Percentiles rank a stretch among this genome's conserved stretches.
Evolutionary conservation across 2,888 invertebrate genomes (phyloP).

Genomic region (Drosophila merina): DNA sequence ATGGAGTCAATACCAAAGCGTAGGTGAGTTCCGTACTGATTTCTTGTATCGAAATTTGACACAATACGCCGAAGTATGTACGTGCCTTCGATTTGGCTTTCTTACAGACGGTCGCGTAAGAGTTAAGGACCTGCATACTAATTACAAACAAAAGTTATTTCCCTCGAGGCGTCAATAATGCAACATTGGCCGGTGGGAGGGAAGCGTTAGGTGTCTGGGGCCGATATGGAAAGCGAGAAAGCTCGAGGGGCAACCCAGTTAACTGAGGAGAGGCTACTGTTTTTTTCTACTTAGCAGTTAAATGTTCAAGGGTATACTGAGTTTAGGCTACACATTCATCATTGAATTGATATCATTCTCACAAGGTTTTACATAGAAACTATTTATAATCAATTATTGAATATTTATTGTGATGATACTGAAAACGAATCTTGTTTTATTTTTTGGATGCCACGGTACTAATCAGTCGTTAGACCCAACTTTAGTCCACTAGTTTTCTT

Average conservation of each 20-base stretch:
- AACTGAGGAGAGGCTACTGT: slow-evolving; percentile 56
- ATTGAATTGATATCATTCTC: no score
- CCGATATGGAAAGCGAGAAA: slow-evolving; percentile 78
- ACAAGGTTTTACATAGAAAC: no score
- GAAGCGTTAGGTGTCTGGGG: slow-evolving; percentile 31
- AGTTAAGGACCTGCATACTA: slow-evolving; percentile 69
- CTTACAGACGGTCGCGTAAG: slow-evolving; percentile 67
- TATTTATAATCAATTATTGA: no score
- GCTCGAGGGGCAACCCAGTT: slow-evolving; percentile 72
- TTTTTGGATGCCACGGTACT: slow-evolving; percentile 1
- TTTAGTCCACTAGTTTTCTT: slow-evolving; percentile 23
- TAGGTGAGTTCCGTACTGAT: slow-evolving; percentile 79
- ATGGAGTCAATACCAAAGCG: slow-evolving; percentile 49
- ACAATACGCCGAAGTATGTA: slow-evolving; percentile 76
- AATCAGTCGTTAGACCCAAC: slow-evolving; percentile 2
- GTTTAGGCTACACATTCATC: not conserved
- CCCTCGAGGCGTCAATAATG: slow-evolving; percentile 67
- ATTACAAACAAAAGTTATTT: slow-evolving; percentile 69
- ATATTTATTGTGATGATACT: no score
- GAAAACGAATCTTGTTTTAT: no score
- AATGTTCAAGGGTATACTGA: slow-evolving; percentile 2
- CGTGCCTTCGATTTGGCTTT: slow-evolving; percentile 68
- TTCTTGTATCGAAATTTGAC: slow-evolving; percentile 77
- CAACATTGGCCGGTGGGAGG: slow-evolving; percentile 48
- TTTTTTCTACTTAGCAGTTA: not conserved